phyloP scores from a whole-genome alignment of 2,113 vertebrate genomes.

The Leptodactylus fuscus region DNA sequence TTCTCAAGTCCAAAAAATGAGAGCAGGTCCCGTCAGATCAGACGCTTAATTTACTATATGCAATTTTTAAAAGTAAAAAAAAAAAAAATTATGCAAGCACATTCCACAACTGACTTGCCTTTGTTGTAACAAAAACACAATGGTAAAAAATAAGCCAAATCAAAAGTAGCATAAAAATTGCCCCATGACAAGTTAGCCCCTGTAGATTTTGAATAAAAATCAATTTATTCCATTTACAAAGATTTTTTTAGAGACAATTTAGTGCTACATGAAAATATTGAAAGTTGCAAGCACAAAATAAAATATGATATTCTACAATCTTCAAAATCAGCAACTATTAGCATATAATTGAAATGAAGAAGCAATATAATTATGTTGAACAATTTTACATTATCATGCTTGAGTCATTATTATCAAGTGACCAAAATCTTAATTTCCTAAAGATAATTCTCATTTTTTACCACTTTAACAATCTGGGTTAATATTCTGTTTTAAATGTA shows the following conservation, averaged over 20 bases:
- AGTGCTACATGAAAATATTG: background rate
- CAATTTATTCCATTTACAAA: no score
- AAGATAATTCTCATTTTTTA: background rate
- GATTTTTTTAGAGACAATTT: background rate
- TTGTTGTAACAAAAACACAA: no score
- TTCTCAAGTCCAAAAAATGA: no score
- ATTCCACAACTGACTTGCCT: no score
- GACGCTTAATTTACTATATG: no score
- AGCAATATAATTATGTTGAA: background rate
- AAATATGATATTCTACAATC: background rate
- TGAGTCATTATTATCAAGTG: slow-evolving; percentile 3
- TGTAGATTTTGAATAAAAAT: no score
- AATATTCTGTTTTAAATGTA: background rate
- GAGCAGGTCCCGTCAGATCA: no score
- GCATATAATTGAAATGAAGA: background rate
- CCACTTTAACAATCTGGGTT: background rate
- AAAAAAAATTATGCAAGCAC: no score
- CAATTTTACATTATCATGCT: background rate
- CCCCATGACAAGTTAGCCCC: no score
- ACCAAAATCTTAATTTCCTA: background rate
- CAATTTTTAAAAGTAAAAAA: no score
- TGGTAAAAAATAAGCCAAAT: no score
- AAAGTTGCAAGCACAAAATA: background rate
- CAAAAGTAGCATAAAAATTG: no score
- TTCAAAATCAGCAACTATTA: background rate